A percentile compares a stretch with the other conserved stretches of the same genome.
Evolutionary conservation across 1,140 invertebrate species (phyloP).

Genomic region (Pachyrhynchus sulphureomaculatus): DNA sequence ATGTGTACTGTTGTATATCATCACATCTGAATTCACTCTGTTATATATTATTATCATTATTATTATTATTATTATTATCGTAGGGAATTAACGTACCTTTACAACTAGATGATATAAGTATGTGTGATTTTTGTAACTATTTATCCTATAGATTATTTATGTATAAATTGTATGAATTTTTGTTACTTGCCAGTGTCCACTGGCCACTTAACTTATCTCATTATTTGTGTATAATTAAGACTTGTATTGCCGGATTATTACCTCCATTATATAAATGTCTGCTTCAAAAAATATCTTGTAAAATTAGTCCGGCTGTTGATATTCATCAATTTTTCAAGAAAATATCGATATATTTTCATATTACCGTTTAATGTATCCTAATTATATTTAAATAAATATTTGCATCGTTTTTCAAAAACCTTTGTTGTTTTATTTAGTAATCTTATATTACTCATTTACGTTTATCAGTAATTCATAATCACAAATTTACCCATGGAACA

Average conservation of each 20-base stretch:
- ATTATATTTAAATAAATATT: slow-evolving; percentile 52
- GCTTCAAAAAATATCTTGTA: slow-evolving; percentile 10
- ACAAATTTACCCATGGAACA: not conserved
- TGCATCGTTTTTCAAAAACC: slow-evolving; percentile 47
- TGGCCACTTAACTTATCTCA: slow-evolving; percentile 44
- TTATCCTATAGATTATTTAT: slow-evolving; percentile 50
- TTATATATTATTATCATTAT: slow-evolving; percentile 36
- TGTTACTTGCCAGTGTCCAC: slow-evolving; percentile 42
- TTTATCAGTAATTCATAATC: slow-evolving; percentile 14
- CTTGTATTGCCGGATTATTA: slow-evolving; percentile 23
- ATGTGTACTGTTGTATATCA: slow-evolving; percentile 38
- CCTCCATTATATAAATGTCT: not conserved
- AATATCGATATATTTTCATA: slow-evolving; percentile 53
- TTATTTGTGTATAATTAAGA: slow-evolving; percentile 42
- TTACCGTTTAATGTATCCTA: slow-evolving; percentile 53
- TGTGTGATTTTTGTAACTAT: slow-evolving; percentile 51
- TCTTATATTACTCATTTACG: slow-evolving; percentile 13
- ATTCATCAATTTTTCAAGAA: slow-evolving; percentile 37
- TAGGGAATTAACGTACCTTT: slow-evolving; percentile 50
- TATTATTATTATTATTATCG: slow-evolving; percentile 33
- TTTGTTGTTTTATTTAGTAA: slow-evolving; percentile 24
- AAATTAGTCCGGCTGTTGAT: slow-evolving; percentile 12
- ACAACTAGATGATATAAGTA: slow-evolving; percentile 49
- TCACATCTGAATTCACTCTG: slow-evolving; percentile 40
- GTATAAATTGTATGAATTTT: slow-evolving; percentile 51